A percentile compares a stretch with the other conserved stretches of the same genome.
Evolutionary conservation across 2,113 vertebrate genomes (phyloP).

Genomic region (Carlito syrichta): DNA sequence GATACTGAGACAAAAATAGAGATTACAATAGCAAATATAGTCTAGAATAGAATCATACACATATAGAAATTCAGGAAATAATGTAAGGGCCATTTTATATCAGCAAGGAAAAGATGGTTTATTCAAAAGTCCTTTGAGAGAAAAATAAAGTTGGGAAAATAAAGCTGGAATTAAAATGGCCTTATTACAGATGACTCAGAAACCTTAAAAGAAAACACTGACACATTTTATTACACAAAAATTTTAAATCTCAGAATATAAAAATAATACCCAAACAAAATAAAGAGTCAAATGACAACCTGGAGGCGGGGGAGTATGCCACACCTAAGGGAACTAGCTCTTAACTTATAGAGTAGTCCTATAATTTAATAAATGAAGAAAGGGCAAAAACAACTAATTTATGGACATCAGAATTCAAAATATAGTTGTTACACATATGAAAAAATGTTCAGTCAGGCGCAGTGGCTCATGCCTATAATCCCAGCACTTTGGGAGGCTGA

Average conservation of each 20-base stretch:
- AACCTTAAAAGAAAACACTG: background rate
- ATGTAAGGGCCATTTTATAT: background rate
- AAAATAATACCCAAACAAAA: background rate
- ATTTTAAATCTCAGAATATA: background rate
- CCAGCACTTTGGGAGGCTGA: no score
- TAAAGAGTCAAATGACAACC: background rate
- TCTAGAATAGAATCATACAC: background rate
- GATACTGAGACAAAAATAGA: background rate
- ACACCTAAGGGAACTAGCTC: background rate
- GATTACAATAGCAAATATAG: background rate
- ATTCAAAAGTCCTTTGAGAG: background rate
- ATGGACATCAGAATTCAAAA: background rate
- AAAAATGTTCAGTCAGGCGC: background rate
- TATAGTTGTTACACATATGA: background rate
- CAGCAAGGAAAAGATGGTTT: background rate
- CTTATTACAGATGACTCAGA: background rate
- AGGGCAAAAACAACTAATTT: background rate
- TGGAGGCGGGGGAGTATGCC: background rate
- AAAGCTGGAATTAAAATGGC: background rate
- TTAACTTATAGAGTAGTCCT: background rate
- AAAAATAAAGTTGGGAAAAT: background rate
- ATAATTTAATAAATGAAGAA: background rate
- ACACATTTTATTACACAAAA: background rate
- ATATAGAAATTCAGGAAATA: background rate
- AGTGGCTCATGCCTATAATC: no score